Evolutionary conservation across 2,797 vertebrate genomes (phyloP).

Genomic region (Siniperca undulata): DNA sequence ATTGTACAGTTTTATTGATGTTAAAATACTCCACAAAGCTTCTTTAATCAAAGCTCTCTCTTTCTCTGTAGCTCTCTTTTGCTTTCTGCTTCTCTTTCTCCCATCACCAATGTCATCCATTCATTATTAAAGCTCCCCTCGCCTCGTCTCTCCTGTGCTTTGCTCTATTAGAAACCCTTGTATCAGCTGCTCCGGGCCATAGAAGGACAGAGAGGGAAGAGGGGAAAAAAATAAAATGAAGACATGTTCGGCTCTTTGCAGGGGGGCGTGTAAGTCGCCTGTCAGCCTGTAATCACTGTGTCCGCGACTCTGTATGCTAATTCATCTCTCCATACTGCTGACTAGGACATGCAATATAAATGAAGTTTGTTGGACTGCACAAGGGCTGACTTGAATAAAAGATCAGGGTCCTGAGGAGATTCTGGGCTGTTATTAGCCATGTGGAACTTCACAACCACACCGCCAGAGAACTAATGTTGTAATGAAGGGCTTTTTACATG

Average conservation of each 20-base stretch:
- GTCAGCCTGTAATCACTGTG: slow-evolving; percentile 95
- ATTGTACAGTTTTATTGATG: slow-evolving; percentile 47
- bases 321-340: slow-evolving; percentile 91
- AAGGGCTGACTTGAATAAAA: slow-evolving; percentile 82
- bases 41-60: slow-evolving; percentile 67
- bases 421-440: slow-evolving; percentile 79
- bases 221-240: slow-evolving; percentile 85
- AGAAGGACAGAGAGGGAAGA: slow-evolving; percentile 73
- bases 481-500: slow-evolving; percentile 80
- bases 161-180: slow-evolving; percentile 79
- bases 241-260: slow-evolving; percentile 91
- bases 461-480: slow-evolving; percentile 72
- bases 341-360: slow-evolving; percentile 96
- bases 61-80: slow-evolving; percentile 46
- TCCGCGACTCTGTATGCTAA: slow-evolving; percentile 94
- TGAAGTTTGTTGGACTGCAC: slow-evolving; percentile 93
- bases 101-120: slow-evolving; percentile 77
- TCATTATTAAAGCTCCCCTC: slow-evolving; percentile 83
- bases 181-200: slow-evolving; percentile 81
- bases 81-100: slow-evolving; percentile 55
- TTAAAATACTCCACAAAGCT: slow-evolving; percentile 51
- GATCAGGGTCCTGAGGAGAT: slow-evolving; percentile 82
- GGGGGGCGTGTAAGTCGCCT: slow-evolving; percentile 93
- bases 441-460: slow-evolving; percentile 73
- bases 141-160: slow-evolving; percentile 75